Evolutionary conservation across 2,888 invertebrate genomes (phyloP).

Genomic region (Tipula helvola): DNA sequence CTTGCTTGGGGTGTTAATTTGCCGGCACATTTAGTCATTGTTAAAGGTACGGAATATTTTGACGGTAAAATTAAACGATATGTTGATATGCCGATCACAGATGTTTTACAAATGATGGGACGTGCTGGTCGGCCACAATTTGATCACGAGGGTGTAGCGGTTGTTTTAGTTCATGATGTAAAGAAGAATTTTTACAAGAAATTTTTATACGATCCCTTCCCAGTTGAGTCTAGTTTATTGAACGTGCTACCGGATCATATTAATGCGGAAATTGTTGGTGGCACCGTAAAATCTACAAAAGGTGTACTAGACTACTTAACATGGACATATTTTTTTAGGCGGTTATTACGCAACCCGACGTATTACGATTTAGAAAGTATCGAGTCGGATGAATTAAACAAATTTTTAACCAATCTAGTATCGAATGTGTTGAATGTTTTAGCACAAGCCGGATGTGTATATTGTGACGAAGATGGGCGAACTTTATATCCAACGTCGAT

Average conservation of each 20-base stretch:
- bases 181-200: slow-evolving; percentile 99
- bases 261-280: slow-evolving; percentile 94
- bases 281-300: slow-evolving; percentile 85
- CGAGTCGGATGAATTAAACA: slow-evolving; percentile 54
- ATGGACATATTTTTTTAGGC: slow-evolving; percentile 96
- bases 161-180: slow-evolving; percentile 84
- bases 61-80: slow-evolving; percentile 95
- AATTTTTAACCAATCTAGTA: slow-evolving; percentile 68
- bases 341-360: slow-evolving; percentile 81
- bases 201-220: slow-evolving; percentile 98
- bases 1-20: slow-evolving; percentile 99
- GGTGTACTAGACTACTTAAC: slow-evolving; percentile 94
- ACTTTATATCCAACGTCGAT: slow-evolving; percentile 50
- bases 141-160: slow-evolving; percentile 82
- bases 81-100: slow-evolving; percentile 99
- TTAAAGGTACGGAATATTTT: slow-evolving; percentile 98
- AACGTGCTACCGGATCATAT: slow-evolving; percentile 90
- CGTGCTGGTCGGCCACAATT: slow-evolving; percentile 96
- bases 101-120: slow-evolving; percentile 99
- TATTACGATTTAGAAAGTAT: slow-evolving; percentile 72
- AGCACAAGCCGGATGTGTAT: slow-evolving; percentile 63
- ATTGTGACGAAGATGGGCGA: slow-evolving; percentile 53
- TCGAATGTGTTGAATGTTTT: slow-evolving; percentile 65
- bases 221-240: slow-evolving; percentile 91
- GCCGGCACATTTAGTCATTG: slow-evolving; percentile 94